Evolutionary conservation across 2,888 invertebrate genomes (phyloP).

Genomic region (Epistrophe grossulariae): DNA sequence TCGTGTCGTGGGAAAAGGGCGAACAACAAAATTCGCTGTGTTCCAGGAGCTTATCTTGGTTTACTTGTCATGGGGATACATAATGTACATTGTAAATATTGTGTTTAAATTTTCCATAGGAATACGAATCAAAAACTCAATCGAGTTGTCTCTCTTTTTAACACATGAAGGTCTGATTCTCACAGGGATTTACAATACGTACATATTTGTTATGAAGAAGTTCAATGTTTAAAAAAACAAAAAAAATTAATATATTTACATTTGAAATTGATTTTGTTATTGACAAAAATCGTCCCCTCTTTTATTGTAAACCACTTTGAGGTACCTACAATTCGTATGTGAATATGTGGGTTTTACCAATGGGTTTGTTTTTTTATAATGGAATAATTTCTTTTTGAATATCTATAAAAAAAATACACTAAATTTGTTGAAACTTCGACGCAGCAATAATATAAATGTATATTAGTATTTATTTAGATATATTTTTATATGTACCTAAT

Average conservation of each 20-base stretch:
- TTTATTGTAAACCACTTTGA: not conserved
- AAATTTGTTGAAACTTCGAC: not conserved
- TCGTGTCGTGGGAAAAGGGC: conserved; percentile 48
- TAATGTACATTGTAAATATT: not conserved
- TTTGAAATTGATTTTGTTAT: not conserved
- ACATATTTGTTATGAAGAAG: not conserved
- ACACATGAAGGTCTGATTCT: not conserved
- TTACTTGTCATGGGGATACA: not conserved
- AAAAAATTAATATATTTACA: not conserved
- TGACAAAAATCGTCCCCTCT: not conserved
- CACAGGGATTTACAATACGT: not conserved
- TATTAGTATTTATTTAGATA: too few relatives aligned
- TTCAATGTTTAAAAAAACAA: conserved; percentile 16
- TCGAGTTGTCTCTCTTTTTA: not conserved
- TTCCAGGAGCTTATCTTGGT: conserved; percentile 39
- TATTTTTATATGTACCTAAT: too few relatives aligned
- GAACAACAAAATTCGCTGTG: not conserved
- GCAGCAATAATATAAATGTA: too few relatives aligned
- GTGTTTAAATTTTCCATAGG: conserved; percentile 3
- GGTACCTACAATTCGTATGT: not conserved
- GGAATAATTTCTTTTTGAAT: not conserved
- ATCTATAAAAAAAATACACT: not conserved
- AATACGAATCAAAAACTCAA: conserved; percentile 8
- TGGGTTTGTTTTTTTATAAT: too few relatives aligned
- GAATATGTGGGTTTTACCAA: not conserved